Evolutionary conservation across 2,888 invertebrate genomes (phyloP), one percentile per base, ranked within the genome.

Genomic region (Pristionchus mayeri): DNA sequence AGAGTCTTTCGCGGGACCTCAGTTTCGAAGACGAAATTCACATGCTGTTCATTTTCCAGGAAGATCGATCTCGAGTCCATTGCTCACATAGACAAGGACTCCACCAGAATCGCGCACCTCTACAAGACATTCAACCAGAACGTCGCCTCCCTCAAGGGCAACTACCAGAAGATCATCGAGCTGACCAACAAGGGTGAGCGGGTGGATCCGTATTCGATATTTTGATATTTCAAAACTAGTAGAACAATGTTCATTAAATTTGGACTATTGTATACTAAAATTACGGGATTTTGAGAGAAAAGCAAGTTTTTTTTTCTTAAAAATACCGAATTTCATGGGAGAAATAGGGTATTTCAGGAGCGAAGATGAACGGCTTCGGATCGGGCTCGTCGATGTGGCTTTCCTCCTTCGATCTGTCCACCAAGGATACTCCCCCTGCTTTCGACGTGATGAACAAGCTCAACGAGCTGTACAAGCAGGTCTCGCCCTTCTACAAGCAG

Each of bases 311-410:
- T n/a, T n/a, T n/a, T n/a, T n/a, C n/a, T n/a, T n/a, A n/a, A n/a
- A n/a, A n/a, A n/a, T n/a, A n/a, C n/a, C n/a, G n/a, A n/a, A n/a
- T n/a, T n/a, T n/a, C n/a, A n/a, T n/a, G n/a, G n/a, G n/a, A n/a
- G n/a, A 54, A 54, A 7, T 7, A 57, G 21, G 54, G 1, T 16
- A 6, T 63, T 87, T 18, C 57, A 90, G 92, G 91, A 52, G 93
- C 93, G 7, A 87, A 88, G 37, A 71, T 90, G 40, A 93, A 92
- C 83, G 92, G 92, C 18, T 93, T 90, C 86, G 57, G 85, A 3
- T 86, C 93, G 87, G 90, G 88, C 27, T 93, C 91, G 63, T 91
- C 88, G 24, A 90, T 93, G 92, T 93, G 93, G 93, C 80, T 90
- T 67, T 88, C 89, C 78, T 89, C 90, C 34, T 93, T 91, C 84